Evolutionary conservation across 1,140 invertebrate genomes (phyloP).

Genomic region (Drosophila takahashii): DNA sequence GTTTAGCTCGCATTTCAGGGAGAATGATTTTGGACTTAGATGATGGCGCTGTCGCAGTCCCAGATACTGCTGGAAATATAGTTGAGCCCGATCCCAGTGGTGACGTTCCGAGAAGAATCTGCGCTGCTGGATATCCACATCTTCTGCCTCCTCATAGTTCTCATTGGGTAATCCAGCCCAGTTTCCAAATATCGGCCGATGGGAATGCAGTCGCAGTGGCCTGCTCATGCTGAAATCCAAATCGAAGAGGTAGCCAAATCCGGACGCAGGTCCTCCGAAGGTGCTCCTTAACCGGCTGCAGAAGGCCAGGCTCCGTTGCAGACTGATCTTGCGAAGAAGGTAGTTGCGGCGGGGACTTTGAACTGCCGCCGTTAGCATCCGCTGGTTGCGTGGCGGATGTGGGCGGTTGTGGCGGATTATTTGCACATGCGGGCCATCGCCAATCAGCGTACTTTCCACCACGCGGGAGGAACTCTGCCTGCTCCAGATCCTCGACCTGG

Average conservation of each 20-base stretch:
- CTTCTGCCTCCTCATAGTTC: background rate
- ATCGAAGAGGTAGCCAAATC: slow-evolving; percentile 14
- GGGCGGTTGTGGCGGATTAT: background rate
- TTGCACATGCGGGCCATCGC: slow-evolving; percentile 21
- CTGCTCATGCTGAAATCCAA: background rate
- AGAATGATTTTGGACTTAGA: background rate
- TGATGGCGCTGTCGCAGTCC: background rate
- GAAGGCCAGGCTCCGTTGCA: slow-evolving; percentile 25
- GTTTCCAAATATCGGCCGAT: background rate
- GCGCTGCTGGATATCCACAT: background rate
- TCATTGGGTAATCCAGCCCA: background rate
- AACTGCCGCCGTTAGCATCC: background rate
- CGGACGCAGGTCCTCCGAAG: background rate
- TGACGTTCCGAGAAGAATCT: background rate
- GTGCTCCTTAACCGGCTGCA: slow-evolving; percentile 10
- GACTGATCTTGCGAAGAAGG: slow-evolving; percentile 8
- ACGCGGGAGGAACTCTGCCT: background rate
- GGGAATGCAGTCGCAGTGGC: background rate
- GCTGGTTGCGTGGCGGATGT: background rate
- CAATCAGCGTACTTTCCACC: slow-evolving; percentile 16
- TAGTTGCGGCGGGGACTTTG: slow-evolving; percentile 1
- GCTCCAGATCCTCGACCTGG: slow-evolving; percentile 3
- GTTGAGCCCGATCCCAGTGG: slow-evolving; percentile 19
- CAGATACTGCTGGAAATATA: slow-evolving; percentile 35
- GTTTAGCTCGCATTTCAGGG: slow-evolving; percentile 2